phyloP scores from a whole-genome alignment of 2,888 invertebrate genomes.

The Tillus elongatus region DNA sequence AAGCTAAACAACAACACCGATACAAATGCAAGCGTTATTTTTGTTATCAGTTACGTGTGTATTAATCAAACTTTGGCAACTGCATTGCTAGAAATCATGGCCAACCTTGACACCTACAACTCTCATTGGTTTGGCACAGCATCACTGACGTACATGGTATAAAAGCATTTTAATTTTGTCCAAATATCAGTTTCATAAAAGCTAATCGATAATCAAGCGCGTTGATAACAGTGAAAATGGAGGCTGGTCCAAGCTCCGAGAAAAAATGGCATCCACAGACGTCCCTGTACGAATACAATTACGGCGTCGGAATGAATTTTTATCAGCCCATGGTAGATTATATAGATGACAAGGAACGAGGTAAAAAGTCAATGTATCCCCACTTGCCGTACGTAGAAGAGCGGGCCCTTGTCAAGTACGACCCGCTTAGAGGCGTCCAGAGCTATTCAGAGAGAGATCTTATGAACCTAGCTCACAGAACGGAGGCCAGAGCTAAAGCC shows the following conservation, averaged over 20 bases:
- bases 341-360: constrained; percentile 58
- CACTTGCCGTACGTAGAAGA: constrained; percentile 69
- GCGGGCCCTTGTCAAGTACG: constrained; percentile 58
- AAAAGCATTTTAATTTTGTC: constrained; percentile 22
- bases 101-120: constrained; percentile 12
- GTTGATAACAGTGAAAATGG: too few species aligned
- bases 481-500: constrained; percentile 59
- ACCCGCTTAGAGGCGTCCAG: constrained; percentile 53
- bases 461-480: constrained; percentile 54
- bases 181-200: constrained; percentile 18
- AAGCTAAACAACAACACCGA: too few species aligned
- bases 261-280: constrained; percentile 48
- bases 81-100: too few species aligned
- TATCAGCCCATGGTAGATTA: constrained; percentile 85
- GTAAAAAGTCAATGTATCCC: constrained; percentile 42
- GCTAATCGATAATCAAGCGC: constrained; percentile 16
- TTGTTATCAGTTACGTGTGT: too few species aligned
- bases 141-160: constrained; percentile 23
- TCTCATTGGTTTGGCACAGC: constrained; percentile 29
- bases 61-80: too few species aligned
- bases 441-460: constrained; percentile 62
- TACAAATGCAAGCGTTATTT: too few species aligned
- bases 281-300: constrained; percentile 70
- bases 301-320: constrained; percentile 73
- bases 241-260: constrained; percentile 8